Percentiles rank a stretch among this genome's conserved stretches.
These are phyloP conservation scores for Eremobia ochroleuca DNA, from an alignment of 2,888 invertebrate genomes.

Conservation along the genomic window DNA sequence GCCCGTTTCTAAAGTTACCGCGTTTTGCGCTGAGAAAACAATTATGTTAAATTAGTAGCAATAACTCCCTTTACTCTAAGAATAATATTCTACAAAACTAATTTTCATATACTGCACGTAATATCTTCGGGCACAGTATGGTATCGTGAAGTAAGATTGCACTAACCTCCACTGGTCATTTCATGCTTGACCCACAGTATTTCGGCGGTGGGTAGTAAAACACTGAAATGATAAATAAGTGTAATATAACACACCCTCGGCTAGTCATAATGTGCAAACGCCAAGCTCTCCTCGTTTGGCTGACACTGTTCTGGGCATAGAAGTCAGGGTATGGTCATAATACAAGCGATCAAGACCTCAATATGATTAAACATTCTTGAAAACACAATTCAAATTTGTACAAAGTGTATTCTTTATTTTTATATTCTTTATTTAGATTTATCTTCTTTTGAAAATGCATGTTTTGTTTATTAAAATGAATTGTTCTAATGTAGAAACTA, in stretches of 20 bases:
- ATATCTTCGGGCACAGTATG: slow-evolving; percentile 13
- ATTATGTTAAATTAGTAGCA: slow-evolving; percentile 54
- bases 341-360: slow-evolving; percentile 67
- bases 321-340: slow-evolving; percentile 68
- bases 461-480: not conserved
- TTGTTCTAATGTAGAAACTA: not conserved
- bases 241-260: slow-evolving; percentile 78
- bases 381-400: not conserved
- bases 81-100: slow-evolving; percentile 40
- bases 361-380: not conserved
- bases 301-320: slow-evolving; percentile 85
- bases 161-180: slow-evolving; percentile 44
- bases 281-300: slow-evolving; percentile 89
- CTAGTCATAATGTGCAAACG: slow-evolving; percentile 90
- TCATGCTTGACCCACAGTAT: slow-evolving; percentile 55
- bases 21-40: slow-evolving; percentile 50
- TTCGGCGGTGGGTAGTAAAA: slow-evolving; percentile 62
- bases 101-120: slow-evolving; percentile 30
- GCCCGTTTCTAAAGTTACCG: slow-evolving; percentile 48
- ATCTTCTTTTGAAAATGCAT: not conserved
- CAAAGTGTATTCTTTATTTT: not conserved
- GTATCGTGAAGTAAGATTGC: slow-evolving; percentile 22
- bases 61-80: slow-evolving; percentile 49
- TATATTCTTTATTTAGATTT: not conserved
- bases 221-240: slow-evolving; percentile 76